Percentiles rank a stretch among this genome's conserved stretches.
These are phyloP conservation scores for Leguminivora glycinivorella DNA, from an alignment of 1,140 invertebrate genomes.

Conservation along the genomic window DNA sequence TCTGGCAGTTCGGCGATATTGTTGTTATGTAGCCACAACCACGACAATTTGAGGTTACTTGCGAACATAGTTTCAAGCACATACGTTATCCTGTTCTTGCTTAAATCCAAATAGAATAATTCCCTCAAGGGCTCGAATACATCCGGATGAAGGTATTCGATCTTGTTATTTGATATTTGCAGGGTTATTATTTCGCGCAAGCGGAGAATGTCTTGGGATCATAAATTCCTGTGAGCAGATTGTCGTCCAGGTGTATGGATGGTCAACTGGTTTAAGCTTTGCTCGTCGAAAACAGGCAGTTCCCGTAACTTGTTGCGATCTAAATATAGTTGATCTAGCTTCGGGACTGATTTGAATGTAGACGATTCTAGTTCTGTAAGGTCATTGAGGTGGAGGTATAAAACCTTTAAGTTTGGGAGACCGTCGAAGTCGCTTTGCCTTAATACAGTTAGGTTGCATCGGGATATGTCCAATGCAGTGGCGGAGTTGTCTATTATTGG, in stretches of 20 bases:
- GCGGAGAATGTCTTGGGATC: background rate
- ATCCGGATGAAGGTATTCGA: background rate
- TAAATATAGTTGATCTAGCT: too few relatives aligned
- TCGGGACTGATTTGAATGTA: too few relatives aligned
- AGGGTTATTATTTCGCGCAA: background rate
- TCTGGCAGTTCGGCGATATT: background rate
- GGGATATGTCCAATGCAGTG: too few relatives aligned
- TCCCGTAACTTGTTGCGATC: background rate
- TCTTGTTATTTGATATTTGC: background rate
- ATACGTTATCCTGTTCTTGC: background rate
- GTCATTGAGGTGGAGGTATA: too few relatives aligned
- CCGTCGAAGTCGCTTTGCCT: too few relatives aligned
- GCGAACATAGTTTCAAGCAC: background rate
- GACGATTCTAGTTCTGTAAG: too few relatives aligned
- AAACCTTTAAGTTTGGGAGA: too few relatives aligned
- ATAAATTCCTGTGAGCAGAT: background rate
- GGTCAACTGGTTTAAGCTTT: background rate
- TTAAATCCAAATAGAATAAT: background rate
- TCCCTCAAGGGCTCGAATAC: background rate
- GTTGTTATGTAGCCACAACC: background rate
- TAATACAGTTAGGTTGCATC: too few relatives aligned
- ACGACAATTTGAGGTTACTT: too few relatives aligned
- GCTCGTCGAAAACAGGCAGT: background rate
- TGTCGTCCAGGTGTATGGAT: background rate
- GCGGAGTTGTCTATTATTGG: too few relatives aligned